Base-by-base conservation (phyloP, 1,140 invertebrate species). In the Aphaenogaster floridana region DNA sequence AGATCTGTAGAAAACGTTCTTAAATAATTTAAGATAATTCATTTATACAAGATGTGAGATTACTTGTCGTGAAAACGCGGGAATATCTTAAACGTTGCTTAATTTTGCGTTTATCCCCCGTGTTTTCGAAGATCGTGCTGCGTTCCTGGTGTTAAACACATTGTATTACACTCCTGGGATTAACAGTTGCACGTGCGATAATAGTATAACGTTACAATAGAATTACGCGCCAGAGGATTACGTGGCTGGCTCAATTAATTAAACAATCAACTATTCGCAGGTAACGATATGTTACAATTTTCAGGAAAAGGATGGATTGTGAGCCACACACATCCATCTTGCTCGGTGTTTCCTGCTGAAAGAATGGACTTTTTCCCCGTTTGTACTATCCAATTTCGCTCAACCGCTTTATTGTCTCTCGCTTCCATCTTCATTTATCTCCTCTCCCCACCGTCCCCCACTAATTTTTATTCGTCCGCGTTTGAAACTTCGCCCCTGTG, bases 351-450 rank as follows among this genome's bases (percentile, higher is more conserved):
- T 36, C 9, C 36, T 17, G 36, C 66, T 9, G 39, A 17, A 57
- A 50, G 39, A 81, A 48, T 59, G 21, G 42, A 74, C 76, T 69
- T 68, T 84, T 79, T 69, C 52, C 39, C 52, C 48, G 39, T 59
- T 80, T 86, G 21, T 69, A 79, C 39, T 17, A 66, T 68, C 50
- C 77, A 81, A 81, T 81, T 86, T 74, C n/a, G 69, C 34, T 74
- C 68, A 74, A 63, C 54, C 54, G 48, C 80, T 74, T 61, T 74
- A 84, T 84, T 74, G 63, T 71, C 15, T 42, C 28, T 36, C 52
- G 21, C 39, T 63, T 87, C 68, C 3, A 42, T 87, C 68, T 87
- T 74, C 66, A 81, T 87, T 74, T 84, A 81, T 76, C 86, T 84
- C 15, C 50, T 6, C 8, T 17, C 34, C 21, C 28, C 42, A 13